Evolutionary conservation across 2,888 invertebrate species (phyloP).

Genomic region (Stenoptilia bipunctidactyla): DNA sequence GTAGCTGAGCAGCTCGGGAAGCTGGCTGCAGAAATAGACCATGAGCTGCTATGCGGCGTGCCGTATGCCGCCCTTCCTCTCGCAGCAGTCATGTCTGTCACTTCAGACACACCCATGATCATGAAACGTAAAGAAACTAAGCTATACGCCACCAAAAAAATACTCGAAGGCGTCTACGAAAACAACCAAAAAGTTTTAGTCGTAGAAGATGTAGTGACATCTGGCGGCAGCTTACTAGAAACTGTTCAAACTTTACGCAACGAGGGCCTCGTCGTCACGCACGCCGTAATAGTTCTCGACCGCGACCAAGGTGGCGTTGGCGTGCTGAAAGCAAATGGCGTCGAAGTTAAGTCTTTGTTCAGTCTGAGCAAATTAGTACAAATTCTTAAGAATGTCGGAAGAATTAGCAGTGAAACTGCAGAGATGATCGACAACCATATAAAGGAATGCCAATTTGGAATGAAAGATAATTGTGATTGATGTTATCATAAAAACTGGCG

Average conservation of each 20-base stretch:
- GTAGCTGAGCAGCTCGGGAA: slow-evolving; percentile 38
- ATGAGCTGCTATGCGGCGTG: slow-evolving; percentile 91
- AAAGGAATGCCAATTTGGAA: slow-evolving; percentile 45
- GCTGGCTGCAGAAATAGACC: slow-evolving; percentile 36
- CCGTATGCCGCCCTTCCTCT: slow-evolving; percentile 97
- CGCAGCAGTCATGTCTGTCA: slow-evolving; percentile 85
- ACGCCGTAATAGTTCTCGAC: slow-evolving; percentile 92
- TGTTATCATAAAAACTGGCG: no score
- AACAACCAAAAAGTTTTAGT: slow-evolving; percentile 82
- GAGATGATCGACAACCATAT: slow-evolving; percentile 48
- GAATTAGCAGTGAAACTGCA: slow-evolving; percentile 65
- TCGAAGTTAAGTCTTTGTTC: slow-evolving; percentile 77
- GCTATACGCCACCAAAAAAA: slow-evolving; percentile 92
- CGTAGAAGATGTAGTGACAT: slow-evolving; percentile 94
- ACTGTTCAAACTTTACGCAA: slow-evolving; percentile 79
- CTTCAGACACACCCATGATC: slow-evolving; percentile 84
- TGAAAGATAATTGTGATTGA: slow-evolving; percentile 33
- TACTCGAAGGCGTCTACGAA: slow-evolving; percentile 88
- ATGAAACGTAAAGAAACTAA: slow-evolving; percentile 95
- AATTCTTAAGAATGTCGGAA: slow-evolving; percentile 73
- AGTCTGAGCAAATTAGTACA: slow-evolving; percentile 75
- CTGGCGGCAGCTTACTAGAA: slow-evolving; percentile 93
- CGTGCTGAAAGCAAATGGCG: slow-evolving; percentile 78
- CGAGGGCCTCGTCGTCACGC: slow-evolving; percentile 76
- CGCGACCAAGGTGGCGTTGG: slow-evolving; percentile 90